Percentiles rank a stretch among this genome's conserved stretches.
Evolutionary conservation across 2,888 invertebrate genomes (phyloP).

Genomic region (Clunio marinus): DNA sequence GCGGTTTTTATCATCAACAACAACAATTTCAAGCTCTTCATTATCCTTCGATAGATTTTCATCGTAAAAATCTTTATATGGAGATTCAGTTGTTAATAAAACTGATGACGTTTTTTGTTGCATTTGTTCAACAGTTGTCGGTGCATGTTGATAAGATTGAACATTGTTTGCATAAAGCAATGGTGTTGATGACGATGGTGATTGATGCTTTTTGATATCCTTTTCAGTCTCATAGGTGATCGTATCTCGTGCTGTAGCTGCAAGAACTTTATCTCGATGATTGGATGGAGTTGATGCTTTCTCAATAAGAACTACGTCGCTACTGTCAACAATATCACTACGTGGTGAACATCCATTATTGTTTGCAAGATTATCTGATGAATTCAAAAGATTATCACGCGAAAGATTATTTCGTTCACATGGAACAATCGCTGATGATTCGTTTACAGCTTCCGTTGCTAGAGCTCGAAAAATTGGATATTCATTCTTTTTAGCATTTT

Average conservation of each 20-base stretch:
- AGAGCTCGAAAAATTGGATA: constrained; percentile 43
- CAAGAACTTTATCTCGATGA: not conserved
- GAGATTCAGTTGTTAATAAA: not conserved
- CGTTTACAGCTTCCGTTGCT: constrained; percentile 40
- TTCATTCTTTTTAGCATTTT: constrained; percentile 41
- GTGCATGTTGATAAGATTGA: constrained; percentile 29
- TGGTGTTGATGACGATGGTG: constrained; percentile 31
- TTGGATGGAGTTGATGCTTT: constrained; percentile 12
- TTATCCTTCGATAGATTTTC: not conserved
- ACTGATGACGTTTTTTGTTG: constrained; percentile 14
- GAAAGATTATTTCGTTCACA: constrained; percentile 31
- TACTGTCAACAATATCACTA: constrained; percentile 15
- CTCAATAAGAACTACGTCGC: constrained; percentile 13
- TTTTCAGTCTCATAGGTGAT: constrained; percentile 32
- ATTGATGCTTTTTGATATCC: constrained; percentile 15
- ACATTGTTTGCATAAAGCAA: constrained; percentile 31
- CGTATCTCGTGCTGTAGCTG: constrained; percentile 14
- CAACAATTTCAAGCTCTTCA: not conserved
- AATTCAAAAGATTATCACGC: constrained; percentile 29
- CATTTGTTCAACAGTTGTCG: constrained; percentile 9
- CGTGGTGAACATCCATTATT: not conserved
- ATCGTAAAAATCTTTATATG: not conserved
- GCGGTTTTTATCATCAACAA: not conserved
- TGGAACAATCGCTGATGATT: constrained; percentile 39
- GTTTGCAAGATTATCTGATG: constrained; percentile 19